Conservation (phyloP, 2,888 invertebrate species). For the Muschampia plurimacula region DNA sequence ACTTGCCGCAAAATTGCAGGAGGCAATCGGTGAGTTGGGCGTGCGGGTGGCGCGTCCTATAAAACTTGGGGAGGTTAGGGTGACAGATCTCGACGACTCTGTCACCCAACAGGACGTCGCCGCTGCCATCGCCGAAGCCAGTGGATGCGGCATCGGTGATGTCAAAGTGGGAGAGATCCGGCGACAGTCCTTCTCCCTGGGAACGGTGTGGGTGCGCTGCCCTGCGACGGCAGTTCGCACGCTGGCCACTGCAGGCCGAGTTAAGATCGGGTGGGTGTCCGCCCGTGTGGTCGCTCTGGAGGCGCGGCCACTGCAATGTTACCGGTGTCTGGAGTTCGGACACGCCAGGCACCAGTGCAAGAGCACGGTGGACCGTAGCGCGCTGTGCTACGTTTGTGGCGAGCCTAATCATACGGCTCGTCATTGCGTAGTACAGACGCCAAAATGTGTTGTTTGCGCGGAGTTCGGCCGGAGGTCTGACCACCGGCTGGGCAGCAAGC, state of each 20-base stretch:
- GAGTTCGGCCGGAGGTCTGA: too few relatives aligned
- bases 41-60: background rate
- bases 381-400: background rate
- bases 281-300: slow-evolving; percentile 9
- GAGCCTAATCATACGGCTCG: background rate
- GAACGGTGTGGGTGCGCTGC: slow-evolving; percentile 10
- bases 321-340: slow-evolving; percentile 9
- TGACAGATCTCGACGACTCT: slow-evolving; percentile 12
- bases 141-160: background rate
- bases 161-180: background rate
- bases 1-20: background rate
- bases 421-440: background rate
- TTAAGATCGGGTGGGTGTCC: slow-evolving; percentile 9
- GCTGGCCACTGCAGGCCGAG: background rate
- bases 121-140: background rate
- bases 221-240: background rate
- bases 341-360: slow-evolving; percentile 34
- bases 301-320: slow-evolving; percentile 25
- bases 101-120: slow-evolving; percentile 14
- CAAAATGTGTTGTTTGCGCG: too few relatives aligned
- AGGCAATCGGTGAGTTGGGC: background rate
- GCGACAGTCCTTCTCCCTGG: background rate
- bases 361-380: background rate
- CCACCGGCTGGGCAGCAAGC: too few relatives aligned
- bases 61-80: slow-evolving; percentile 2